A percentile compares a stretch with the other conserved stretches of the same genome.
Evolutionary conservation across 2,888 invertebrate genomes (phyloP).

Genomic region (Drosophila sordidula): DNA sequence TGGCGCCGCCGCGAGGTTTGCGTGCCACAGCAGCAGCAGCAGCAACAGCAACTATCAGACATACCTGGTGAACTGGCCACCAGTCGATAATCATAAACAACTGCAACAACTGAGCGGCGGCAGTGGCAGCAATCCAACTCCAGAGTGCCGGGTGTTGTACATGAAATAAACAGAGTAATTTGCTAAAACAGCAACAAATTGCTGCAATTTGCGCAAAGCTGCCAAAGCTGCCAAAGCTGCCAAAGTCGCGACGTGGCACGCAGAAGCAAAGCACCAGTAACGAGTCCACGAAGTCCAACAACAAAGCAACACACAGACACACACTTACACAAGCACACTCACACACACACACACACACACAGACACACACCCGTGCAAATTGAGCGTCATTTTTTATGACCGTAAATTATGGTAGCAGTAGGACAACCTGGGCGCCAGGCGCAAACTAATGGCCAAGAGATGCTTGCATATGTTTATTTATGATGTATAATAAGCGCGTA

Average conservation of each 20-base stretch:
- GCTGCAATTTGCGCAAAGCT: conserved; percentile 78
- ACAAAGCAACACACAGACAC: conserved; percentile 26
- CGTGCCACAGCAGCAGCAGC: conserved; percentile 51
- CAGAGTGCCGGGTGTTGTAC: conserved; percentile 37
- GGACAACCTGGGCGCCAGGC: conserved; percentile 42
- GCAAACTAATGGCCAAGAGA: conserved; percentile 65
- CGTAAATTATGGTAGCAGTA: conserved; percentile 71
- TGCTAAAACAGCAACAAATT: conserved; percentile 81
- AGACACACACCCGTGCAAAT: conserved; percentile 52
- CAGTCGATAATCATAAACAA: conserved; percentile 77
- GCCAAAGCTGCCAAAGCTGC: conserved; percentile 64
- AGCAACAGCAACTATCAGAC: conserved; percentile 42
- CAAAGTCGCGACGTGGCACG: conserved; percentile 62
- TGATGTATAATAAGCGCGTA: conserved; percentile 73
- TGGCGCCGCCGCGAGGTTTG: conserved; percentile 31
- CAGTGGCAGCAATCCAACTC: conserved; percentile 35
- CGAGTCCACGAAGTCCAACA: conserved; percentile 22
- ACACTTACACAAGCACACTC: conserved; percentile 13
- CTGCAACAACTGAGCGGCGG: conserved; percentile 45
- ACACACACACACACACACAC: conserved; percentile 3
- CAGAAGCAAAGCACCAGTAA: conserved; percentile 31
- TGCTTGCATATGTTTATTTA: conserved; percentile 77
- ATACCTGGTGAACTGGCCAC: conserved; percentile 49
- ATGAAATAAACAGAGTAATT: conserved; percentile 81
- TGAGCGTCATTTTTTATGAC: conserved; percentile 74